Base-by-base conservation (phyloP, 1,140 invertebrate species). In the Panagrolaimus sp. region DNA sequence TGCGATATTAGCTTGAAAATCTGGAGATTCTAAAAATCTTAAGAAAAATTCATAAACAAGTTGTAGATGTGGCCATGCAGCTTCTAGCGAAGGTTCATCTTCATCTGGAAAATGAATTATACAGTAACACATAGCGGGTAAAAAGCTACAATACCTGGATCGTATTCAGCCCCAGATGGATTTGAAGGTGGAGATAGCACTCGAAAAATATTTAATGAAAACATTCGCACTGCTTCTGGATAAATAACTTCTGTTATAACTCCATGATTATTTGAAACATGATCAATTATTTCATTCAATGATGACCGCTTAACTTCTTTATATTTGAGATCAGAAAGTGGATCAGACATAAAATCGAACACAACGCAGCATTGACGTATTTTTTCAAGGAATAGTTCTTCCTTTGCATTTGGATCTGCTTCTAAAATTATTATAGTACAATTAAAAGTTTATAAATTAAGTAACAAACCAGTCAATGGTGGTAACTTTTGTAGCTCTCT, bases 31-130 rank as follows among this genome's bases (percentile, higher is more conserved):
- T 43, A 97, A 85, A 78, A 97, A 90, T 75, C 93, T 88, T 76
- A 98, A 87, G 86, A 98, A 96, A 84, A 97, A 93, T 86, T 98
- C 94, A 85, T 98, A 97, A 66, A 97, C 92, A 85, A 96, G 87
- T 88, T 96, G 93, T 71, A 99, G 86, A 85, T 99, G 96, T 4
- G 96, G 96, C 96, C 96, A 99, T n/a, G 94, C 91, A 5, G 95
- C 94, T 85, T 99, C 96, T 74, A 99, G 83, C 11, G 93, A 96
- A 7, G 96, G 96, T 83, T 99, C 96, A 87, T 99, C 96, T 84
- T 99, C 96, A 84, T 99, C 96, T 1, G n/a, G n/a, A n/a, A n/a
- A n/a, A n/a, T n/a, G n/a, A n/a, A n/a, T n/a, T n/a, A n/a, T n/a
- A n/a, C n/a, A n/a, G n/a, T n/a, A n/a, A n/a, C n/a, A n/a, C n/a